phyloP scores from a whole-genome alignment of 2,888 invertebrate genomes.

The Meliscaeva auricollis region DNA sequence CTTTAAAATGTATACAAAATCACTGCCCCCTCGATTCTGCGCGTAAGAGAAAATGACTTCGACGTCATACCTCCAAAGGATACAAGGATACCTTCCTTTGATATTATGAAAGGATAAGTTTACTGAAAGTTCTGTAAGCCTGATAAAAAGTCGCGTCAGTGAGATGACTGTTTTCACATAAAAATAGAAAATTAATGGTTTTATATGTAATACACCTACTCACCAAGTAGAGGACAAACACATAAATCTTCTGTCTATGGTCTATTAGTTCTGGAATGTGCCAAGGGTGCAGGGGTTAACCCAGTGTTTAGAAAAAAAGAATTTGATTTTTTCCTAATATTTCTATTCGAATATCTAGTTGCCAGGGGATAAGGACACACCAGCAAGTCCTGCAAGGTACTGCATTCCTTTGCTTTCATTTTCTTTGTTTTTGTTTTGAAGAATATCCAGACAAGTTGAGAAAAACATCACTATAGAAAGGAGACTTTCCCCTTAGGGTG shows the following conservation, averaged over 20 bases:
- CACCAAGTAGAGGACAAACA: not conserved
- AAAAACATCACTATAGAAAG: not conserved
- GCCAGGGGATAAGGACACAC: constrained; percentile 79
- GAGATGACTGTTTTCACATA: constrained; percentile 84
- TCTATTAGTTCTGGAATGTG: not conserved
- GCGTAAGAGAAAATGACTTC: constrained; percentile 30
- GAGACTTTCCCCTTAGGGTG: not conserved
- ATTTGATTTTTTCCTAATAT: constrained; percentile 80
- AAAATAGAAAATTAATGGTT: constrained; percentile 81
- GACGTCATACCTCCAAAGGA: not conserved
- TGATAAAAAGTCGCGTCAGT: constrained; percentile 82
- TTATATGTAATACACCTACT: not conserved
- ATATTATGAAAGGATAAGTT: too few relatives aligned
- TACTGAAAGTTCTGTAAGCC: constrained; percentile 78
- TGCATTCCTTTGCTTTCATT: constrained; percentile 50
- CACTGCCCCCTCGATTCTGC: constrained; percentile 38
- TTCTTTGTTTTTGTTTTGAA: not conserved
- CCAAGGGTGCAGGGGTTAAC: not conserved
- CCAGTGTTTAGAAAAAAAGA: constrained; percentile 62
- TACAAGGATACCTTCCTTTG: constrained; percentile 17
- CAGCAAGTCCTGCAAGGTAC: constrained; percentile 55
- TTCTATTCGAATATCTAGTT: constrained; percentile 83
- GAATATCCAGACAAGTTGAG: not conserved
- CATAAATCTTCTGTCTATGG: not conserved
- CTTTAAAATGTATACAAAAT: not conserved